Conservation (phyloP, 2,797 vertebrate species). For the Siniperca scherzeri region DNA sequence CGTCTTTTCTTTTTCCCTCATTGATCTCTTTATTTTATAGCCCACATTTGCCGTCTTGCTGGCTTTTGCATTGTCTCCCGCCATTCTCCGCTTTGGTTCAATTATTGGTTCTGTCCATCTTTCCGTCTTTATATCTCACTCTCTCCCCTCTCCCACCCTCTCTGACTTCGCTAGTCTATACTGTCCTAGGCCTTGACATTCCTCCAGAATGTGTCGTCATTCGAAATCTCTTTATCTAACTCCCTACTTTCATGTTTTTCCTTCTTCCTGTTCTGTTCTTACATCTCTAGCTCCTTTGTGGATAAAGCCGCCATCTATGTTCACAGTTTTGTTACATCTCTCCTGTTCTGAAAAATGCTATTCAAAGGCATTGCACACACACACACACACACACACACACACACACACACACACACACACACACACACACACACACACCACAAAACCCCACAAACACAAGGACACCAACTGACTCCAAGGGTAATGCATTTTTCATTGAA, state of each 20-base stretch:
- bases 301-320: slow-evolving; percentile 52
- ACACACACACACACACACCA: background rate
- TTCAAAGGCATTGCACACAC: slow-evolving; percentile 25
- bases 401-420: slow-evolving; percentile 1
- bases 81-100: slow-evolving; percentile 35
- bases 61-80: slow-evolving; percentile 39
- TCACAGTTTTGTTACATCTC: slow-evolving; percentile 51
- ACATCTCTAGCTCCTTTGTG: slow-evolving; percentile 45
- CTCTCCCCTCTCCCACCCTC: background rate
- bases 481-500: slow-evolving; percentile 66
- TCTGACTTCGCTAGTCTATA: slow-evolving; percentile 15
- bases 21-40: slow-evolving; percentile 61
- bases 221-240: slow-evolving; percentile 61
- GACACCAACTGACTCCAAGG: slow-evolving; percentile 44
- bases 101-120: slow-evolving; percentile 42
- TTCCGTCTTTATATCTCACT: slow-evolving; percentile 1
- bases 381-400: background rate
- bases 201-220: slow-evolving; percentile 47
- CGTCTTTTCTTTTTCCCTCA: slow-evolving; percentile 44
- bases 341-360: slow-evolving; percentile 37
- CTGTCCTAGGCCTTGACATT: slow-evolving; percentile 42
- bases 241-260: slow-evolving; percentile 55
- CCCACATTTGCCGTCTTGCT: slow-evolving; percentile 23
- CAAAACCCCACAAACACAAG: slow-evolving; percentile 48
- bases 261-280: slow-evolving; percentile 53